Percentiles rank a stretch among this genome's conserved stretches.
Conservation (phyloP, 1,140 invertebrate genomes). For the Zaprionus kolodkinae region DNA sequence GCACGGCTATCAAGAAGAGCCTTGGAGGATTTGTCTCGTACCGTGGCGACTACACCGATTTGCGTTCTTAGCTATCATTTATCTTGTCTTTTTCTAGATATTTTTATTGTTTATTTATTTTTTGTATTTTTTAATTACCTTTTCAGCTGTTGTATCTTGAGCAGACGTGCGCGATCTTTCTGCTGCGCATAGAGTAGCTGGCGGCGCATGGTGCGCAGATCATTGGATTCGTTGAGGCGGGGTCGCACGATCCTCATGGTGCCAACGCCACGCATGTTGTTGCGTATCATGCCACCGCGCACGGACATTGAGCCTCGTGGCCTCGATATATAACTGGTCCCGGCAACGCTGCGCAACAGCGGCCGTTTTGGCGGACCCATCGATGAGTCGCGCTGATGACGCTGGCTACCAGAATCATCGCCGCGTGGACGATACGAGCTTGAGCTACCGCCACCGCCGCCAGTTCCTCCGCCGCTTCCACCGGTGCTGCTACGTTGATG, state of each 20-base stretch:
- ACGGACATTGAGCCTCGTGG: slow-evolving; percentile 66
- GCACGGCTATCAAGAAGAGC: slow-evolving; percentile 8
- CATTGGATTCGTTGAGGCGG: slow-evolving; percentile 67
- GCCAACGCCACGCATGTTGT: slow-evolving; percentile 71
- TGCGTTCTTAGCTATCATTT: slow-evolving; percentile 4
- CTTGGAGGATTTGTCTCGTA: slow-evolving; percentile 10
- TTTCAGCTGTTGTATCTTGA: slow-evolving; percentile 83
- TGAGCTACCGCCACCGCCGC: slow-evolving; percentile 56
- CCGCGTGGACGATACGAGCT: slow-evolving; percentile 63
- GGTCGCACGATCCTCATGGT: slow-evolving; percentile 71
- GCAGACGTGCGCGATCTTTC: slow-evolving; percentile 78
- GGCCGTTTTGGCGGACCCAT: slow-evolving; percentile 80
- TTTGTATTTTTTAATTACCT: slow-evolving; percentile 73
- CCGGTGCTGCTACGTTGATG: slow-evolving; percentile 66
- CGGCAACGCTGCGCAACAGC: slow-evolving; percentile 71
- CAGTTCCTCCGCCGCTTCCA: slow-evolving; percentile 36
- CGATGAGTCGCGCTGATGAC: slow-evolving; percentile 73
- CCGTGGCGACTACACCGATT: neutral
- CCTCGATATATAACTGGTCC: slow-evolving; percentile 73
- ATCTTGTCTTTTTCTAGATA: slow-evolving; percentile 27
- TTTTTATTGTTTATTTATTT: slow-evolving; percentile 10
- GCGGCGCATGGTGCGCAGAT: slow-evolving; percentile 80
- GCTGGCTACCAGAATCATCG: slow-evolving; percentile 61
- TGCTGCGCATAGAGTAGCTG: slow-evolving; percentile 80
- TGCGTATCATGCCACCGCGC: slow-evolving; percentile 71